phyloP scores from a whole-genome alignment of 2,113 vertebrate genomes.

The Heterochromis multidens region DNA sequence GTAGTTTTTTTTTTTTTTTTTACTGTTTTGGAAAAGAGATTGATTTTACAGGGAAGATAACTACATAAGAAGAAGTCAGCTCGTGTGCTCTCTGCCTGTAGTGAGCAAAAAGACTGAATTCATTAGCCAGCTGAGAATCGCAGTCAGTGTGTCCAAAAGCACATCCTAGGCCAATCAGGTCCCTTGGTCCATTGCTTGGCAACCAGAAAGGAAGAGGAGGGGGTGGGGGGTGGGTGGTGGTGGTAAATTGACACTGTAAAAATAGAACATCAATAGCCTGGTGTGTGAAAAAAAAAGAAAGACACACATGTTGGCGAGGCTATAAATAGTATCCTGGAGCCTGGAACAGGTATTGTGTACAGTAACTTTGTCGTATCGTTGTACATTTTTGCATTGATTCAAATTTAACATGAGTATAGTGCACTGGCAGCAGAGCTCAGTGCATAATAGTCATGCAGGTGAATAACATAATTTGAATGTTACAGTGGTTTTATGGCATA shows the following conservation, averaged over 20 bases:
- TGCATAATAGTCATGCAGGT: not conserved
- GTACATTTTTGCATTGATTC: slow-evolving; percentile 69
- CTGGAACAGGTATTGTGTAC: slow-evolving; percentile 75
- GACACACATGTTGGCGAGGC: slow-evolving; percentile 73
- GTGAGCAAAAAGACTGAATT: slow-evolving; percentile 28
- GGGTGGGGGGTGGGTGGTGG: not conserved
- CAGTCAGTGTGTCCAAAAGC: slow-evolving; percentile 54
- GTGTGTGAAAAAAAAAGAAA: slow-evolving; percentile 83
- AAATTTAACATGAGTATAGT: not conserved
- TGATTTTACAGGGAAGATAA: not conserved
- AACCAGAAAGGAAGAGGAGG: slow-evolving; percentile 56
- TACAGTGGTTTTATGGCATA: not conserved
- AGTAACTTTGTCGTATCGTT: slow-evolving; percentile 79
- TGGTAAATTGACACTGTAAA: slow-evolving; percentile 76
- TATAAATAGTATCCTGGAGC: slow-evolving; percentile 86
- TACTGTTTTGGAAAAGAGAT: not conserved
- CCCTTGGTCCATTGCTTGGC: slow-evolving; percentile 61
- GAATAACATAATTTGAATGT: slow-evolving; percentile 27
- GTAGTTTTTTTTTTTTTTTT: accelerated
- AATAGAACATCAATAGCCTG: slow-evolving; percentile 80
- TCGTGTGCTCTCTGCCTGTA: not conserved
- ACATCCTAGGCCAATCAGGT: slow-evolving; percentile 58
- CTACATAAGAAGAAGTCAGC: not conserved
- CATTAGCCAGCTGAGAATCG: slow-evolving; percentile 48
- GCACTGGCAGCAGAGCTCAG: not conserved